Base-by-base conservation (phyloP, 2,113 vertebrate genomes). In the Mustela nigripes region DNA sequence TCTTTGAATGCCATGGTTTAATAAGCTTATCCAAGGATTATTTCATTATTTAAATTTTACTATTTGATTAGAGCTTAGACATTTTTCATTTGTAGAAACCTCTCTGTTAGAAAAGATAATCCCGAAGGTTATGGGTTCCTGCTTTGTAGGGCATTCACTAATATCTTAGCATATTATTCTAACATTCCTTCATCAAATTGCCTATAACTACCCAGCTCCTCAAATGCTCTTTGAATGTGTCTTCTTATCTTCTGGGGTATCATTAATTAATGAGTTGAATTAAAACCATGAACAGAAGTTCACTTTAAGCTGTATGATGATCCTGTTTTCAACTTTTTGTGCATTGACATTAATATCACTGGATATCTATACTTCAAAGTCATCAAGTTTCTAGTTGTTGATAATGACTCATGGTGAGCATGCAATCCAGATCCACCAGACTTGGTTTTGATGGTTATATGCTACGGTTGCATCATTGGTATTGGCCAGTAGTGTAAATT, bases 11-110 rank as follows among this genome's bases (percentile, higher is more conserved):
- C 11, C 24, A 84, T 53, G 62, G 42, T 80, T 81, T 94, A 62
- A 65, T 15, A 84, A 39, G 33, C 8, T 85, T 15, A 36, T 48
- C 22, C 1, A 50, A 73, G 18, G 9, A 58, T 84, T 48, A 82
- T 85, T 88, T 73, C 67, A 69, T 80, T 18, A 89, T 80, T 80
- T 93, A 91, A 53, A 62, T 83, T 45, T 39, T 36, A 86, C 16
- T 69, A 36, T n/a, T 56, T 65, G 48, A 86, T 73, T 60, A 89
- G 7, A 36, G 1, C 18, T 28, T 83, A 56, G 50, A 73, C 7
- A 36, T 33, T 79, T 33, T 60, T 87, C 33, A 50, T n/a, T 58
- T 94, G 26, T 45, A 56, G 45, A 92, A 42, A 89, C 39, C 22
- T 82, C 33, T 79, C 33, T 91, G 15, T 4, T 48, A 56, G 74